Percentiles rank a stretch among this genome's conserved stretches.
Conservation (phyloP, 2,113 vertebrate genomes). For the Poeciliopsis prolifica region DNA sequence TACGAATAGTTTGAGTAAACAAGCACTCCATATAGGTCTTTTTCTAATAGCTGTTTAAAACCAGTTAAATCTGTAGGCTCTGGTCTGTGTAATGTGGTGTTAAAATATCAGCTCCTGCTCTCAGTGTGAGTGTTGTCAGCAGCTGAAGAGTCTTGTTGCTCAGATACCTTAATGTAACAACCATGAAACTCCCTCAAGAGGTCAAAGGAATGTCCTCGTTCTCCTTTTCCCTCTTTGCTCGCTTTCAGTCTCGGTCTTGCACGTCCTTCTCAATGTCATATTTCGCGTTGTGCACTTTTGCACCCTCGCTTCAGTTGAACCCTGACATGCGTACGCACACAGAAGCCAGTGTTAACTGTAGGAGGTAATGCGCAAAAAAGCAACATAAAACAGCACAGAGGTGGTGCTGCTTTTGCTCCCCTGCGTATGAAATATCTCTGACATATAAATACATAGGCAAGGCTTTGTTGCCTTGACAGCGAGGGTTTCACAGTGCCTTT, state of each 20-base stretch:
- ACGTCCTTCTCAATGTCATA: conserved; percentile 49
- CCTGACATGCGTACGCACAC: conserved; percentile 64
- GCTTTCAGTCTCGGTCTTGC: conserved; percentile 33
- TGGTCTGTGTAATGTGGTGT: conserved; percentile 1
- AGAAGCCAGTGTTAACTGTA: conserved; percentile 71
- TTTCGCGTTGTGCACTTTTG: conserved; percentile 47
- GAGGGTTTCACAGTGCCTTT: conserved; percentile 47
- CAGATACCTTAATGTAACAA: conserved; percentile 53
- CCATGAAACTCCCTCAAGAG: conserved; percentile 48
- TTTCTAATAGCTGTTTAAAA: conserved; percentile 1
- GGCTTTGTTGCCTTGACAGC: conserved; percentile 79
- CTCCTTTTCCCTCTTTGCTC: conserved; percentile 40
- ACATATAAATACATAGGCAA: conserved; percentile 64
- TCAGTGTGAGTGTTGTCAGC: conserved; percentile 52
- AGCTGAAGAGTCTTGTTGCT: conserved; percentile 70
- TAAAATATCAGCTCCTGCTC: conserved; percentile 4
- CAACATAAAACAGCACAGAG: conserved; percentile 38
- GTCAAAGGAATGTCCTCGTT: conserved; percentile 59
- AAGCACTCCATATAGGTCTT: not conserved
- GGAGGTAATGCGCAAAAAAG: conserved; percentile 59
- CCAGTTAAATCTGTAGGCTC: conserved; percentile 14
- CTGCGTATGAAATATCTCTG: conserved; percentile 50
- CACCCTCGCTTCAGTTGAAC: conserved; percentile 11
- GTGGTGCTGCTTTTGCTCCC: conserved; percentile 28
- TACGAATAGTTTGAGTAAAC: too few relatives aligned